Evolutionary conservation across 2,888 invertebrate species (phyloP).

Genomic region (Epinotia demarniana): DNA sequence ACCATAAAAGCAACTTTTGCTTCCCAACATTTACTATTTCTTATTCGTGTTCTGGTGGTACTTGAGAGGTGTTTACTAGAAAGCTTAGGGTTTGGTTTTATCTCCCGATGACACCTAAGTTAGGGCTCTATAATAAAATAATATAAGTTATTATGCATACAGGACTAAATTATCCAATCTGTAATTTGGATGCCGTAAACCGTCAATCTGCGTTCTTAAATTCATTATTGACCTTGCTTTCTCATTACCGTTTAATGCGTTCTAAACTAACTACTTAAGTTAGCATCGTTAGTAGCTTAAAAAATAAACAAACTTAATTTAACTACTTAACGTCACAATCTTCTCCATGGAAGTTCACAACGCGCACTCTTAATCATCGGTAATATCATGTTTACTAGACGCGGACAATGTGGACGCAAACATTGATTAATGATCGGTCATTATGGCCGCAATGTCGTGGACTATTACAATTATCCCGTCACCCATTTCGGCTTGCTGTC

Average conservation of each 20-base stretch:
- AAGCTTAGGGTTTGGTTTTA: too few species aligned
- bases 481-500: slow-evolving; percentile 33
- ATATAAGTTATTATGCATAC: too few species aligned
- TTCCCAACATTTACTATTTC: not conserved
- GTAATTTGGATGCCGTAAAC: not conserved
- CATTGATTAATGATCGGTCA: slow-evolving; percentile 42
- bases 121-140: too few species aligned
- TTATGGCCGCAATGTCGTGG: slow-evolving; percentile 27
- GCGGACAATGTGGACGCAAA: slow-evolving; percentile 30
- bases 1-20: slow-evolving; percentile 19
- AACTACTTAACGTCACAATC: not conserved
- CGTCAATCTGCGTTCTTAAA: not conserved
- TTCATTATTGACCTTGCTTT: not conserved
- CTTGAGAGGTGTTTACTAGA: too few species aligned
- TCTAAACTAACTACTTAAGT: too few species aligned
- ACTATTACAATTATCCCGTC: slow-evolving; percentile 36
- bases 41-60: too few species aligned
- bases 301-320: too few species aligned
- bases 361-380: slow-evolving; percentile 6
- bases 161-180: not conserved
- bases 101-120: too few species aligned
- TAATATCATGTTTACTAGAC: slow-evolving; percentile 26
- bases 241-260: too few species aligned
- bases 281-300: too few species aligned
- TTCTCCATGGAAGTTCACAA: slow-evolving; percentile 12